Conservation (phyloP, 2,797 vertebrate species). For the Clarias pachynema region DNA sequence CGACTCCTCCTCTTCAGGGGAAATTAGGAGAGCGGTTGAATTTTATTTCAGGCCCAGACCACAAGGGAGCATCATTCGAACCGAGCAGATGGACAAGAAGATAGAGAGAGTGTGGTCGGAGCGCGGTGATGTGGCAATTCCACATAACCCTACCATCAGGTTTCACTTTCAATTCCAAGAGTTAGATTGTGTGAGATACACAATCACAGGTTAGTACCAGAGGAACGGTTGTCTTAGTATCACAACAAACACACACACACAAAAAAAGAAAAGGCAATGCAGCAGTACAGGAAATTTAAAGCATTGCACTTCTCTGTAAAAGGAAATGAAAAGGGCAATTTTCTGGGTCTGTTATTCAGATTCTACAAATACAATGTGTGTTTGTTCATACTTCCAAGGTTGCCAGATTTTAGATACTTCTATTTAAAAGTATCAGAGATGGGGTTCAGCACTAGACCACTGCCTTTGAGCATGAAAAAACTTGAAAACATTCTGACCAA, state of each 20-base stretch:
- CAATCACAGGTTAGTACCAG: not conserved
- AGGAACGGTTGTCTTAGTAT: not conserved
- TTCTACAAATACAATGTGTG: not conserved
- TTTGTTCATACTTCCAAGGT: not conserved
- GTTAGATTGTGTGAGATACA: not conserved
- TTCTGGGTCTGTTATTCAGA: too few relatives aligned
- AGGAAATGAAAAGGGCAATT: not conserved
- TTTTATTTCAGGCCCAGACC: not conserved
- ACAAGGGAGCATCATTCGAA: not conserved
- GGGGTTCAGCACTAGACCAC: not conserved
- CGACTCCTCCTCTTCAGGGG: not conserved
- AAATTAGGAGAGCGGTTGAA: not conserved
- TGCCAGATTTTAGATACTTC: not conserved
- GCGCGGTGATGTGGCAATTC: not conserved
- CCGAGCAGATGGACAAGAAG: conserved; percentile 6
- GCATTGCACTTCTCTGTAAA: not conserved
- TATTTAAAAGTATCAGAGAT: not conserved
- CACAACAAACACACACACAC: not conserved
- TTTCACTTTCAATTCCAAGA: conserved; percentile 7
- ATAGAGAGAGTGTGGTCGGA: not conserved
- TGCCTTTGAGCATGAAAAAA: not conserved
- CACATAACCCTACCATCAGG: conserved; percentile 9
- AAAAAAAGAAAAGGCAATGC: not conserved
- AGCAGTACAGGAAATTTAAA: not conserved
- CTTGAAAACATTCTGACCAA: not conserved